Evolutionary conservation across 2,888 invertebrate species (phyloP), one percentile per base, ranked within the genome.

Genomic region (Caenorhabditis sinica): DNA sequence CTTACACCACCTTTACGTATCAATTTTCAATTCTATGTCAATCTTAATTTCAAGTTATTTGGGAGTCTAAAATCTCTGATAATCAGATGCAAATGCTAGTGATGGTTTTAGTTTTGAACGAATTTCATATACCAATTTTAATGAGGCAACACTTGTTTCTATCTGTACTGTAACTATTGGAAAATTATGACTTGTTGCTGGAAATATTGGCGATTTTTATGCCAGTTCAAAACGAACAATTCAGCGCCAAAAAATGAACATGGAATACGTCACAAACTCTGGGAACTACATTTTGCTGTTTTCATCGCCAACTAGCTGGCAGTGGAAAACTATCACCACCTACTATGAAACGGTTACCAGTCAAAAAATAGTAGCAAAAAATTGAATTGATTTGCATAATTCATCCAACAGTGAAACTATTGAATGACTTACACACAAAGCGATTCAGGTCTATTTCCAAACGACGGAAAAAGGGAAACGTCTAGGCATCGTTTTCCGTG

Each of bases 321-420:
- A 56, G 20, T 40, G 45, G 53, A 63, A 51, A 36, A 20, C n/a
- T 9, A 53, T 51, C 30, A 23, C 65, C 49, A 40, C 53, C 40
- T 40, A 56, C 60, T 61, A 60, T 61, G 33, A 60, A 76, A 30
- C 65, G 3, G 23, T 61, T 36, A 49, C 33, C 45, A 72, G 20
- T 8, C 20, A 43, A 3, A 30, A 43, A 60, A 30, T 43, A 30
- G 49, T 60, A 61, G 28, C n/a, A 63, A 71, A 77, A 77, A 61
- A 51, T 51, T 0, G 76, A 60, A 40, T 69, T 23, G 25, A 77
- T 77, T 77, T 77, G 77, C 77, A 77, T 77, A 77, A 77, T 77
- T 76, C 60, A 69, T 28, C n/a, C 2, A 13, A 11, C 8, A 77
- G 71, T 60, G 68, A 60, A 49, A 68, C 43, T 45, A 40, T 33